A percentile compares a stretch with the other conserved stretches of the same genome.
phyloP scores from a whole-genome alignment of 2,797 vertebrate genomes.

The Pogoniulus pusillus region DNA sequence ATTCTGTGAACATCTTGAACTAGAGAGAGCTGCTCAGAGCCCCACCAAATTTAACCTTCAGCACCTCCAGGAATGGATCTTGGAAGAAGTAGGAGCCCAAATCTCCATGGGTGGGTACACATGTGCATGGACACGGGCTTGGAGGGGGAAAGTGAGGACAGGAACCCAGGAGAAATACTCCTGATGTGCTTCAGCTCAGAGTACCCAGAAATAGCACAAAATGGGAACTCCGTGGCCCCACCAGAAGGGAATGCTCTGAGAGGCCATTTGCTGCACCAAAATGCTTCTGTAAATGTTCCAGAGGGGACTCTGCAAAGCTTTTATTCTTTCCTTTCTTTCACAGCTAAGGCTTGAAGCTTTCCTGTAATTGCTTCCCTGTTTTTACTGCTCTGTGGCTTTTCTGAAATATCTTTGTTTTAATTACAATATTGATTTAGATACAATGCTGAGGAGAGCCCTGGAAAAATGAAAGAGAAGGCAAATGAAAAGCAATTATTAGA shows the following conservation, averaged over 20 bases:
- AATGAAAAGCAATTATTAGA: constrained; percentile 66
- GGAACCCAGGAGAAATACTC: neutral
- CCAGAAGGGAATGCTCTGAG: neutral
- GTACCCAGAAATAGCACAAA: neutral
- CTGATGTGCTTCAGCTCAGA: neutral
- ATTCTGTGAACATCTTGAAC: too few relatives aligned
- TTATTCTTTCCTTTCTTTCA: constrained; percentile 31
- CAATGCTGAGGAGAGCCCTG: constrained; percentile 37
- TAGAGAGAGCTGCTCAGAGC: too few relatives aligned
- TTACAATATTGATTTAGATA: constrained; percentile 66
- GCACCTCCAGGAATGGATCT: too few relatives aligned
- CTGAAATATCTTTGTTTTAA: constrained; percentile 70
- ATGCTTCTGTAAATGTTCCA: constrained; percentile 37
- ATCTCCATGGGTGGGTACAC: rapidly evolving
- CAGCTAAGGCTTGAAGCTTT: constrained; percentile 27
- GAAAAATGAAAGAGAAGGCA: neutral
- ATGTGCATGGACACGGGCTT: rapidly evolving
- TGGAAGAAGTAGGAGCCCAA: neutral
- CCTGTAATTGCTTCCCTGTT: constrained; percentile 55
- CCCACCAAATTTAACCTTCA: too few relatives aligned
- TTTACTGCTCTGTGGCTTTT: constrained; percentile 47
- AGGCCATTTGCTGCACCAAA: constrained; percentile 11
- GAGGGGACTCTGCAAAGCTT: constrained; percentile 3
- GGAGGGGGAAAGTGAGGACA: neutral
- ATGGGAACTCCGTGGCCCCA: neutral